Conservation (phyloP, 2,113 vertebrate genomes). For the Regulus satrapa region DNA sequence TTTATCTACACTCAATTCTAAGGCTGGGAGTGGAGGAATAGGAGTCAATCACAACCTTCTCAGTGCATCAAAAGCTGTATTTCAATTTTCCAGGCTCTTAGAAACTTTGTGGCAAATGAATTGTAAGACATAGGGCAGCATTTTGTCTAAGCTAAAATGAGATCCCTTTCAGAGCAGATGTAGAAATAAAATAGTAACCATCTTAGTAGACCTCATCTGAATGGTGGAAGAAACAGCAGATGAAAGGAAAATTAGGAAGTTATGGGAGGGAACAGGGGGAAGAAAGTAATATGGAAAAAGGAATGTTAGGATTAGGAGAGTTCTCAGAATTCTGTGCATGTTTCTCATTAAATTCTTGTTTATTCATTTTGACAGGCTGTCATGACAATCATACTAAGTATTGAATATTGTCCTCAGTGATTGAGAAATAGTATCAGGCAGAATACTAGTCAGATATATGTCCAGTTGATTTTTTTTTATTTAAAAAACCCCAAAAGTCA, state of each 20-base stretch:
- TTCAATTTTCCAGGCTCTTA: not conserved
- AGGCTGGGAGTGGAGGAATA: not conserved
- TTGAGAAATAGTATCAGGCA: not conserved
- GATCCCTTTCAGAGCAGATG: not conserved
- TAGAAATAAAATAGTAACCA: not conserved
- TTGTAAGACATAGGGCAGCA: not conserved
- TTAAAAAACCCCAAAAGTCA: rapidly evolving
- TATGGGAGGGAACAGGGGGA: not conserved
- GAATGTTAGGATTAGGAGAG: not conserved
- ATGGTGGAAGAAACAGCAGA: not conserved
- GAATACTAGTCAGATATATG: not conserved
- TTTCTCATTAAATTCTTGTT: not conserved
- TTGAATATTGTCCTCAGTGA: not conserved
- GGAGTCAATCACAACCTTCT: not conserved
- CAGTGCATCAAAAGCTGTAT: not conserved
- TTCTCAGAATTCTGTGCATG: not conserved
- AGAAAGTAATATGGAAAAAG: not conserved
- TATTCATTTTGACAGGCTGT: not conserved
- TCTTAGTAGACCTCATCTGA: not conserved
- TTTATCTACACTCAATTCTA: slow-evolving; percentile 35
- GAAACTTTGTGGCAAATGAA: not conserved
- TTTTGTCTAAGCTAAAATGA: not conserved
- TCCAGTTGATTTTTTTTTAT: not conserved
- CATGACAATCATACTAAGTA: not conserved
- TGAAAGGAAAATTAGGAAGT: not conserved